phyloP scores from a whole-genome alignment of 2,888 invertebrate species.

The Calephelis perditalis region DNA sequence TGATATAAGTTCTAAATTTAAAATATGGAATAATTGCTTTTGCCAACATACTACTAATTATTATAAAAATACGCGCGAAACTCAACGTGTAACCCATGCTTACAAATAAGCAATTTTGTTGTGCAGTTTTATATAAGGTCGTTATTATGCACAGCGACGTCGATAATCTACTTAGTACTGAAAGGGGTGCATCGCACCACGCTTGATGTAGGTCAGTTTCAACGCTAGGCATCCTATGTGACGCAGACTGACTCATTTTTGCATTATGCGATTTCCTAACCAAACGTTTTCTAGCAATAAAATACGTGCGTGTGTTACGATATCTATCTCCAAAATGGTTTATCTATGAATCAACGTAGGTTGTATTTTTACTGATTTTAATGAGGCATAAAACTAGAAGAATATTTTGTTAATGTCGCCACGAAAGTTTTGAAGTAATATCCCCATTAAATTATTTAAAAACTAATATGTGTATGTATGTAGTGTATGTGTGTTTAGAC shows the following conservation, averaged over 20 bases:
- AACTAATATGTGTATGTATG: too few relatives aligned
- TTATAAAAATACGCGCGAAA: too few relatives aligned
- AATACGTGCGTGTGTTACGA: constrained; percentile 23
- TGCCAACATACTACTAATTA: neutral
- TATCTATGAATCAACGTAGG: neutral
- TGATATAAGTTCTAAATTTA: neutral
- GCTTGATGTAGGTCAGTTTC: constrained; percentile 61
- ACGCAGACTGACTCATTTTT: constrained; percentile 30
- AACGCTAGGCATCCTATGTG: constrained; percentile 42
- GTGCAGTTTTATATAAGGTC: constrained; percentile 14
- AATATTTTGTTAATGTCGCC: too few relatives aligned
- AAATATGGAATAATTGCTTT: too few relatives aligned
- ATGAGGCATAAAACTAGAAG: too few relatives aligned
- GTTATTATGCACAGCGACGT: constrained; percentile 24
- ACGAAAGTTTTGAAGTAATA: too few relatives aligned
- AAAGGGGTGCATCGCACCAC: constrained; percentile 49
- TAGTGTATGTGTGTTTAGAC: too few relatives aligned
- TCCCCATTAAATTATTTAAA: too few relatives aligned
- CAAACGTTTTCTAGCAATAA: constrained; percentile 2
- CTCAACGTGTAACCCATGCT: too few relatives aligned
- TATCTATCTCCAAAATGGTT: constrained; percentile 12
- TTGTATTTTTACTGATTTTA: neutral
- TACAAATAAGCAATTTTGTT: too few relatives aligned
- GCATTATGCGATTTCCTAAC: constrained; percentile 16
- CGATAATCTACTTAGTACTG: constrained; percentile 54